A percentile compares a stretch with the other conserved stretches of the same genome.
Evolutionary conservation across 2,113 vertebrate species (phyloP).

Genomic region (Tringa solitaria): DNA sequence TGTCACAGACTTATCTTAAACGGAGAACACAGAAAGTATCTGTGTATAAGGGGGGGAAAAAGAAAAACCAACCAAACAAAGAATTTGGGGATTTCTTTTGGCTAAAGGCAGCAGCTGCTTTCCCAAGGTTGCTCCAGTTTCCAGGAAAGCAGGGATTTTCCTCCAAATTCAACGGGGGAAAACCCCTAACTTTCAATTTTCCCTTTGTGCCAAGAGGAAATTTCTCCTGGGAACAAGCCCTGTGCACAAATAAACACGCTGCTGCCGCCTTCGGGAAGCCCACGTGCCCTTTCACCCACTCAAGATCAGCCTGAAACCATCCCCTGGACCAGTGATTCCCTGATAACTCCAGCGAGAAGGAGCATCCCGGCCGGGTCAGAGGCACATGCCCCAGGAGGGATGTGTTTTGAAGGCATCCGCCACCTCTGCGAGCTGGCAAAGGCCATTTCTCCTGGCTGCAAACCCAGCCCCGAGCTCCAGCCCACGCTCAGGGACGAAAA

Average conservation of each 20-base stretch:
- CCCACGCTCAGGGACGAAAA: background rate
- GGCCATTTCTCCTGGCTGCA: background rate
- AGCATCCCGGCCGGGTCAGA: background rate
- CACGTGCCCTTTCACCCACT: background rate
- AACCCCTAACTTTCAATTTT: background rate
- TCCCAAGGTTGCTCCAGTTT: background rate
- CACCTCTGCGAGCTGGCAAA: background rate
- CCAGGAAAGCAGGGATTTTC: constrained; percentile 10
- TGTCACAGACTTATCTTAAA: background rate
- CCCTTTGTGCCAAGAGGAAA: background rate
- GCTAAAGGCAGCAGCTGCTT: background rate
- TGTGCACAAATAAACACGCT: background rate
- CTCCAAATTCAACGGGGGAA: background rate
- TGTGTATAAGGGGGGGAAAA: too few relatives aligned
- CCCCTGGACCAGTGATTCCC: background rate
- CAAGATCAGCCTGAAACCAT: background rate
- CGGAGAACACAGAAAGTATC: background rate
- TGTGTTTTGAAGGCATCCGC: background rate
- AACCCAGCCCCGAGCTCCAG: background rate
- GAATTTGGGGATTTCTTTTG: background rate
- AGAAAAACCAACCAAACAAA: background rate
- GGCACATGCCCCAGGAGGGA: rapidly evolving
- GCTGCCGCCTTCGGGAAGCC: background rate
- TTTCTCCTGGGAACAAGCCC: background rate
- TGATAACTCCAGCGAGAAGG: background rate